Percentiles rank a stretch among this genome's conserved stretches.
Evolutionary conservation across 92 coral and sea anemone species (phyloP).

Genomic region (Pocillopora grandis): DNA sequence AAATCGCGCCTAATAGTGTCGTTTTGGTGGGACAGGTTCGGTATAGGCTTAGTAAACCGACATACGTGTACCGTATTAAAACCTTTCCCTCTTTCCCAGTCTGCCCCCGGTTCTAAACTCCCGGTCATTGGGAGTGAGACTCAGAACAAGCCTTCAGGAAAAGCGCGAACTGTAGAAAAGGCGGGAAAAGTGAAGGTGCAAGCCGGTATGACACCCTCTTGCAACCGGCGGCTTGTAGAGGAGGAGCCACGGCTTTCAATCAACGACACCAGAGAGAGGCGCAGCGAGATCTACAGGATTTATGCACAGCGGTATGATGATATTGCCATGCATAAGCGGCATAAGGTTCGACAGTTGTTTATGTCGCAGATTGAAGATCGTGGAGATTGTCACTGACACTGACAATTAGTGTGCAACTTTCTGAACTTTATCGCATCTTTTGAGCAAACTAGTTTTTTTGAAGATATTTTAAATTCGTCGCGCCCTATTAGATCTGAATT

Average conservation of each 20-base stretch:
- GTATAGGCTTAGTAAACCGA: too few relatives aligned
- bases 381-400: not conserved
- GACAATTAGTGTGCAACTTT: not conserved
- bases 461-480: not conserved
- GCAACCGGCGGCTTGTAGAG: conserved; percentile 71
- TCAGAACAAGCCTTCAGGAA: conserved; percentile 13
- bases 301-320: conserved; percentile 89
- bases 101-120: conserved; percentile 64
- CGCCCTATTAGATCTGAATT: too few relatives aligned
- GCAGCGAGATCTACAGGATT: conserved; percentile 79
- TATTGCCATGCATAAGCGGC: conserved; percentile 87
- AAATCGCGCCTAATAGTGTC: too few relatives aligned
- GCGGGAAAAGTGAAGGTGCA: conserved; percentile 75
- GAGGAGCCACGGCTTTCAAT: conserved; percentile 61
- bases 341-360: conserved; percentile 72
- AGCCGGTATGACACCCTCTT: conserved; percentile 82
- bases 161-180: conserved; percentile 23
- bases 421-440: too few relatives aligned
- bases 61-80: too few relatives aligned
- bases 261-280: conserved; percentile 77
- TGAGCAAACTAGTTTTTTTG: not conserved
- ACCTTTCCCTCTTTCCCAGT: conserved; percentile 32
- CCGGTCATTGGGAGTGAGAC: conserved; percentile 66
- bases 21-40: too few relatives aligned
- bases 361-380: conserved; percentile 44